A percentile compares a stretch with the other conserved stretches of the same genome.
Conservation (phyloP, 2,113 vertebrate species). For the Aspidoscelis tigris region DNA sequence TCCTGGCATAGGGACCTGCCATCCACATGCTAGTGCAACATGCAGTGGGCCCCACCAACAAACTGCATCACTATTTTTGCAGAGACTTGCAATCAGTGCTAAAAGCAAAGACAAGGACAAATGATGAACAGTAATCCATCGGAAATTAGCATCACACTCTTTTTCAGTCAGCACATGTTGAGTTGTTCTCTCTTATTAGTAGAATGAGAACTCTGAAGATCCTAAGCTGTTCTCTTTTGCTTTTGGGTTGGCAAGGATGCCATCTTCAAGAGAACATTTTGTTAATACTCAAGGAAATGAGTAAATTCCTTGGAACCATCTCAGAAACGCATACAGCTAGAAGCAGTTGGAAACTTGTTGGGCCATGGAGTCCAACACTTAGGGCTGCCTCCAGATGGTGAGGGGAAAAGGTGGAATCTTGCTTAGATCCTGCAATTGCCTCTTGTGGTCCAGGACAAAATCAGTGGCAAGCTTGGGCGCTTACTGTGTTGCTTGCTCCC, state of each 20-base stretch:
- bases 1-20: too few species aligned
- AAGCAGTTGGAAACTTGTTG: too few species aligned
- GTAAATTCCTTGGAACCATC: background rate
- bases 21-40: too few species aligned
- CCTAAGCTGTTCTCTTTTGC: rapidly evolving
- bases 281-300: constrained; percentile 11
- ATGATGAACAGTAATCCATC: background rate
- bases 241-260: constrained; percentile 16
- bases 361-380: too few species aligned
- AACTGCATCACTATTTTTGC: constrained; percentile 31
- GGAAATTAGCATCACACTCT: constrained; percentile 34
- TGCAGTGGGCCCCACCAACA: background rate
- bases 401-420: too few species aligned
- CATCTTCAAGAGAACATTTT: constrained; percentile 12
- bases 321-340: background rate
- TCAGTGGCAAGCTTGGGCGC: too few species aligned
- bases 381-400: too few species aligned
- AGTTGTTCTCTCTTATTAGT: background rate
- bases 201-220: background rate
- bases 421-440: too few species aligned
- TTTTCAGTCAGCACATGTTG: background rate
- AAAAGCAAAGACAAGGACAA: constrained; percentile 2
- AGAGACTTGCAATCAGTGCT: background rate
- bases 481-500: too few species aligned
- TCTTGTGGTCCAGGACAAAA: too few species aligned